Percentiles rank a stretch among this genome's conserved stretches.
Conservation (phyloP, 2,797 vertebrate species). For the Glyptemys insculpta region DNA sequence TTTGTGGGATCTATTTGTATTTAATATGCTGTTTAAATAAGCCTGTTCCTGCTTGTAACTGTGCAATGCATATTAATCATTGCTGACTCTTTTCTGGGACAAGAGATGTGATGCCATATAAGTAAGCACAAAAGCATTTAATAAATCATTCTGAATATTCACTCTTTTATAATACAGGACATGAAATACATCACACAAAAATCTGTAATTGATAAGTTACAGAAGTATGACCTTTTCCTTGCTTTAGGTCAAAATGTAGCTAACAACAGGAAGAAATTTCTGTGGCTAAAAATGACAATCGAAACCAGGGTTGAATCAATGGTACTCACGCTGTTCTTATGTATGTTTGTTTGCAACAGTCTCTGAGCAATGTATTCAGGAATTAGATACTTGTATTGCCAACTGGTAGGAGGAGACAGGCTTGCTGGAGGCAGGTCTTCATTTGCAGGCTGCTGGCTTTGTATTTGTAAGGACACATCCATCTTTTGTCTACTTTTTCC, state of each 20-base stretch:
- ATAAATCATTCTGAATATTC: not conserved
- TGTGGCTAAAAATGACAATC: not conserved
- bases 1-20: not conserved
- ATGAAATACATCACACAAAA: not conserved
- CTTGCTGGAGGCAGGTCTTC: not conserved
- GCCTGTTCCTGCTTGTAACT: accelerated
- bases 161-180: not conserved
- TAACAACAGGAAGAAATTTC: not conserved
- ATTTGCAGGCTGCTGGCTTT: not conserved
- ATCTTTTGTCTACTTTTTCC: not conserved
- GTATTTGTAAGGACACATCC: not conserved
- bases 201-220: not conserved
- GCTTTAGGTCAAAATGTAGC: not conserved
- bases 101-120: not conserved
- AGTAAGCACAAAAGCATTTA: not conserved
- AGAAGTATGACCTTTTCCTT: not conserved
- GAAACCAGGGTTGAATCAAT: not conserved
- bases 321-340: not conserved
- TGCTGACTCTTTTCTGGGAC: not conserved
- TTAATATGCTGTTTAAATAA: not conserved
- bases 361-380: not conserved
- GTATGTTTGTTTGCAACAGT: not conserved
- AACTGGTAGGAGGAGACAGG: not conserved
- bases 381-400: not conserved
- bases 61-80: not conserved